These are phyloP conservation scores for Pristiophorus japonicus DNA, from an alignment of 2,113 vertebrate genomes.

Conservation along the genomic window DNA sequence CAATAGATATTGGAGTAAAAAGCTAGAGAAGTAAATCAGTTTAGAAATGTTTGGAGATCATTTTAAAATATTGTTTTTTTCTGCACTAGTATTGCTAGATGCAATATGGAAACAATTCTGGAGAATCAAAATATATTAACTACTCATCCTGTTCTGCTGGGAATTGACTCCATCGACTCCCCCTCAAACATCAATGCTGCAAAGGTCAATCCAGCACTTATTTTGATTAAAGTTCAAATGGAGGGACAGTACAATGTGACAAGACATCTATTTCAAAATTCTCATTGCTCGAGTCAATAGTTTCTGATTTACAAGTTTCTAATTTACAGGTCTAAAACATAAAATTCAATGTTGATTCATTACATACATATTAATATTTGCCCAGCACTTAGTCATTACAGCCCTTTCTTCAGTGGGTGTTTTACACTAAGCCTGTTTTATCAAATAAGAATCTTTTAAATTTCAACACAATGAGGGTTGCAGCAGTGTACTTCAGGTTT, in stretches of 20 bases:
- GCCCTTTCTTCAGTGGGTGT: background rate
- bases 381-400: background rate
- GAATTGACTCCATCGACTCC: background rate
- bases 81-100: background rate
- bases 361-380: background rate
- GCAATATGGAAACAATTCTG: background rate
- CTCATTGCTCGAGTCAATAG: background rate
- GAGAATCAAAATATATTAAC: background rate
- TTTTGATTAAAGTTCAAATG: background rate
- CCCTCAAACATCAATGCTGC: background rate
- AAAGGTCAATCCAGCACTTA: background rate
- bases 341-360: background rate
- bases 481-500: background rate
- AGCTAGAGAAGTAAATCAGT: background rate
- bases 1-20: background rate
- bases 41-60: background rate
- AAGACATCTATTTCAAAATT: conserved; percentile 7
- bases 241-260: background rate
- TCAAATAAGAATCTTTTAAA: background rate
- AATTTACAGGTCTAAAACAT: background rate
- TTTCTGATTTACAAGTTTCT: background rate
- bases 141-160: background rate
- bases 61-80: conserved; percentile 2
- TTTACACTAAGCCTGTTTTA: background rate
- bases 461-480: background rate